Conservation (phyloP, 2,797 vertebrate genomes). For the Karalla daura region DNA sequence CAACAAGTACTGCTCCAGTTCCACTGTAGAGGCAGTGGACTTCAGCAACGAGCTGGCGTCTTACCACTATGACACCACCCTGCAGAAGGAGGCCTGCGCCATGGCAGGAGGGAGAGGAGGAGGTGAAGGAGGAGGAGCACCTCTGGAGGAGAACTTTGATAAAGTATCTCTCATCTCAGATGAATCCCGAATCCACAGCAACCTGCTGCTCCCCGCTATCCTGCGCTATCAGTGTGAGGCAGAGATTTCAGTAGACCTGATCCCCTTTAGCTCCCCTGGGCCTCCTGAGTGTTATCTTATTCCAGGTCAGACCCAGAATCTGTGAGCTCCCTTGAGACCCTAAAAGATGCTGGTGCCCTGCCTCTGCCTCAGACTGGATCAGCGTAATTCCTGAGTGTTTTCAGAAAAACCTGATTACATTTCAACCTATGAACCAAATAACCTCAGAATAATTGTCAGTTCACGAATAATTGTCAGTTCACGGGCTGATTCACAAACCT, state of each 20-base stretch:
- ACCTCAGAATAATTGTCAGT: too few species aligned
- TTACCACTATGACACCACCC: slow-evolving; percentile 81
- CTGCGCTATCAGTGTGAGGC: slow-evolving; percentile 72
- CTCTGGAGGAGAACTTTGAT: slow-evolving; percentile 59
- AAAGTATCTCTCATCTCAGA: slow-evolving; percentile 67
- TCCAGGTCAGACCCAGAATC: slow-evolving; percentile 75
- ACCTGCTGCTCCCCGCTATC: slow-evolving; percentile 65
- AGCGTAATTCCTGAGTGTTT: too few species aligned
- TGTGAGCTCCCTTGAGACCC: not conserved
- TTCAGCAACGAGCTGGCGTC: slow-evolving; percentile 87
- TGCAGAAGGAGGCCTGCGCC: slow-evolving; percentile 76
- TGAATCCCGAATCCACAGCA: slow-evolving; percentile 40
- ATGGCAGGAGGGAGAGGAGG: too few species aligned
- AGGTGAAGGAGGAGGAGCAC: too few species aligned
- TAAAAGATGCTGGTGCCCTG: not conserved
- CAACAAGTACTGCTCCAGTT: slow-evolving; percentile 70
- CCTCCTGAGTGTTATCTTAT: slow-evolving; percentile 59
- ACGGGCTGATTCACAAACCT: too few species aligned
- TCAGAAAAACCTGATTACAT: too few species aligned
- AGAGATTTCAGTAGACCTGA: slow-evolving; percentile 77
- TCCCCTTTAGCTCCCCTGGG: slow-evolving; percentile 61
- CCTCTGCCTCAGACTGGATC: too few species aligned
- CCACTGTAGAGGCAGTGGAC: slow-evolving; percentile 78
- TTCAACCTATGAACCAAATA: too few species aligned
- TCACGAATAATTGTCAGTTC: too few species aligned